phyloP scores from a whole-genome alignment of 2,113 vertebrate species.

The Antechinus flavipes region DNA sequence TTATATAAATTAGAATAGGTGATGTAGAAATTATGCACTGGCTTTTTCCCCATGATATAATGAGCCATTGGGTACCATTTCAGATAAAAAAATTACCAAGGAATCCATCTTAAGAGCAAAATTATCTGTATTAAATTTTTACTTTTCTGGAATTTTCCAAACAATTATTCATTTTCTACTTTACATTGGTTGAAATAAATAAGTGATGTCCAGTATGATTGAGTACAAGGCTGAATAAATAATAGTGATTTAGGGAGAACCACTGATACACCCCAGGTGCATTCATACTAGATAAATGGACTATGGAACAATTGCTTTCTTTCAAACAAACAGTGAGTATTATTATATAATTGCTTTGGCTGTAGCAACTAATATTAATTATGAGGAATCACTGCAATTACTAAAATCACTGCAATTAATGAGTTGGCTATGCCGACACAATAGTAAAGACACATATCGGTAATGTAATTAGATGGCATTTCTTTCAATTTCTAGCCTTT shows the following conservation, averaged over 20 bases:
- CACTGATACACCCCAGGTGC: not conserved
- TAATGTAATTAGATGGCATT: not conserved
- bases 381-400: not conserved
- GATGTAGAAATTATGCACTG: constrained; percentile 12
- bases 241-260: not conserved
- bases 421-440: not conserved
- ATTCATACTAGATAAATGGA: constrained; percentile 21
- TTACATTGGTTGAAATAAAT: not conserved
- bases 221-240: constrained; percentile 30
- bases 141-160: not conserved
- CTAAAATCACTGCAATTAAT: not conserved
- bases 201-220: not conserved
- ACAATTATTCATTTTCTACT: not conserved
- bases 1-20: constrained; percentile 11
- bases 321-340: not conserved
- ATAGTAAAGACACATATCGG: not conserved
- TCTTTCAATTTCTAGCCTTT: not conserved
- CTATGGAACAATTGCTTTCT: not conserved
- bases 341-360: not conserved
- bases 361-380: not conserved
- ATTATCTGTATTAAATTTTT: not conserved
- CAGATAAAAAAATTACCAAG: not conserved
- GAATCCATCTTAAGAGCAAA: not conserved
- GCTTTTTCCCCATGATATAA: not conserved
- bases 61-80: not conserved